Evolutionary conservation across 23 tunicate genomes (phyloP).

Genomic region (Halocynthia aurantium): DNA sequence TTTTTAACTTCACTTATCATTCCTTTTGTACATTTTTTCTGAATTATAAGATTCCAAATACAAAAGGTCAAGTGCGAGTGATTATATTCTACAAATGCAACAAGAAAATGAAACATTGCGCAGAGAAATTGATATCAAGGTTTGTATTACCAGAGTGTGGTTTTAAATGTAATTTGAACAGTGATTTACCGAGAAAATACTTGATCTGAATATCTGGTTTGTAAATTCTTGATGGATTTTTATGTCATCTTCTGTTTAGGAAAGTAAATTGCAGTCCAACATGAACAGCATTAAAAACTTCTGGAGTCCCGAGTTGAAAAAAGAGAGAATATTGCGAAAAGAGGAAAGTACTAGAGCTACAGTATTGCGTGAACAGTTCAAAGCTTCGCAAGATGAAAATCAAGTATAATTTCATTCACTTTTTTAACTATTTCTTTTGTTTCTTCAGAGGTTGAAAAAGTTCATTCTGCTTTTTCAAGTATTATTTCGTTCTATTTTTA

Average conservation of each 20-base stretch:
- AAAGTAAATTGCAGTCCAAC: constrained; percentile 84
- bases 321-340: constrained; percentile 78
- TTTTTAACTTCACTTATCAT: not conserved
- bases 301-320: constrained; percentile 98
- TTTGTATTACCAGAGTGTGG: constrained; percentile 1
- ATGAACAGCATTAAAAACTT: constrained; percentile 91
- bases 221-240: not conserved
- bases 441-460: too few species aligned
- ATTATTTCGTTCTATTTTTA: constrained; percentile 8
- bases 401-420: constrained; percentile 41
- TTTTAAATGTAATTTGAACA: not conserved
- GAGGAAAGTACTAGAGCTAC: constrained; percentile 52
- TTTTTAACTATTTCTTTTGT: too few species aligned
- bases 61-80: constrained; percentile 49
- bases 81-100: constrained; percentile 62
- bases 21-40: not conserved
- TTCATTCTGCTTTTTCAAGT: not conserved
- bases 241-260: constrained; percentile 31
- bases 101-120: constrained; percentile 70
- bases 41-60: constrained; percentile 5
- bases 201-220: too few species aligned
- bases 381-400: constrained; percentile 82
- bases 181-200: not conserved
- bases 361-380: constrained; percentile 51
- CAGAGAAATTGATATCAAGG: constrained; percentile 80